phyloP scores from a whole-genome alignment of 2,113 vertebrate species.

The Corythornis cristatus region DNA sequence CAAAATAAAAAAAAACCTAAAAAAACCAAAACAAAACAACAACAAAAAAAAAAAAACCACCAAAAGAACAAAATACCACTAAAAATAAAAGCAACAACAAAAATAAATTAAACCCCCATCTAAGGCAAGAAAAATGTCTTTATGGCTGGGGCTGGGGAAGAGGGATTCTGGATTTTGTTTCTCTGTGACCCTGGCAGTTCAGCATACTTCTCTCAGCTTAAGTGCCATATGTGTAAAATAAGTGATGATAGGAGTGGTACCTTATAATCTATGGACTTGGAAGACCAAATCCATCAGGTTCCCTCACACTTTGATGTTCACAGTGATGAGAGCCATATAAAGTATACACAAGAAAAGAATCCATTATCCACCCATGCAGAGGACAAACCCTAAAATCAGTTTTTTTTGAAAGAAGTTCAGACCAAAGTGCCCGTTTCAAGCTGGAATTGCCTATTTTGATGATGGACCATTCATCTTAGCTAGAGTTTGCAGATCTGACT shows the following conservation, averaged over 20 bases:
- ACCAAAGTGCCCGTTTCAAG: neutral
- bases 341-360: conserved; percentile 10
- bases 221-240: conserved; percentile 39
- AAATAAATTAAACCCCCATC: neutral
- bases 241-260: conserved; percentile 6
- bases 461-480: conserved; percentile 35
- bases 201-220: conserved; percentile 24
- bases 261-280: neutral
- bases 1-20: no score
- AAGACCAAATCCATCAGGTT: conserved; percentile 14
- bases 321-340: conserved; percentile 11
- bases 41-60: no score
- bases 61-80: no score
- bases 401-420: conserved; percentile 17
- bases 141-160: neutral
- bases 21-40: no score
- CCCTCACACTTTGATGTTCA: conserved; percentile 23
- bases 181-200: conserved; percentile 9
- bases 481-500: neutral
- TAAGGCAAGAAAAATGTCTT: neutral
- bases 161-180: conserved; percentile 39
- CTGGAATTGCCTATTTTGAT: neutral
- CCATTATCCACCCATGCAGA: neutral
- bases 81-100: no score
- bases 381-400: neutral